Evolutionary conservation across 2,888 invertebrate genomes (phyloP).

Genomic region (Alviniconcha strummeri): DNA sequence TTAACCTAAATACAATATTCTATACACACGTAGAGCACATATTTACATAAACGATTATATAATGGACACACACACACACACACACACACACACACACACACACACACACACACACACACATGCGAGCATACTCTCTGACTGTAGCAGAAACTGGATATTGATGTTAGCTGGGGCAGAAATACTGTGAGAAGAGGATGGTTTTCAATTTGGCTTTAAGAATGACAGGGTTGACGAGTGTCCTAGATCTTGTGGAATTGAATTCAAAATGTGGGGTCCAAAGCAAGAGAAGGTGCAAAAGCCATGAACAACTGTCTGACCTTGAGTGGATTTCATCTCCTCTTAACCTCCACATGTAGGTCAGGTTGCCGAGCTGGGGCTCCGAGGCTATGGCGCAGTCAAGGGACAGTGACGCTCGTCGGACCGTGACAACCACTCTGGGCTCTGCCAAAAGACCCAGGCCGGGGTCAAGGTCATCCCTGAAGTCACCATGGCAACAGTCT

Average conservation of each 20-base stretch:
- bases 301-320: not conserved
- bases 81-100: not conserved
- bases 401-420: not conserved
- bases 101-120: not conserved
- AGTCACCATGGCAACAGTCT: not conserved
- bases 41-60: not conserved
- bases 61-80: not conserved
- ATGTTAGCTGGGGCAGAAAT: too few species aligned
- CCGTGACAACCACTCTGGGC: slow-evolving; percentile 12
- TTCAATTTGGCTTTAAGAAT: too few species aligned
- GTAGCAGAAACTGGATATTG: too few species aligned
- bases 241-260: too few species aligned
- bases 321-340: not conserved
- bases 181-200: too few species aligned
- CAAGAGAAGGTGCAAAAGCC: too few species aligned
- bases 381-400: slow-evolving; percentile 16
- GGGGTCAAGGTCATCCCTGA: slow-evolving; percentile 14
- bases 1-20: too few species aligned
- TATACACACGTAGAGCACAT: too few species aligned
- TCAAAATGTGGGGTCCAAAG: too few species aligned
- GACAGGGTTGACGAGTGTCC: too few species aligned
- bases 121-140: not conserved
- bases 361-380: slow-evolving; percentile 19
- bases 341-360: slow-evolving; percentile 18
- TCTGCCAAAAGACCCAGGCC: slow-evolving; percentile 27